A percentile compares a stretch with the other conserved stretches of the same genome.
Conservation (phyloP, 2,113 vertebrate species). For the Vulpes lagopus region DNA sequence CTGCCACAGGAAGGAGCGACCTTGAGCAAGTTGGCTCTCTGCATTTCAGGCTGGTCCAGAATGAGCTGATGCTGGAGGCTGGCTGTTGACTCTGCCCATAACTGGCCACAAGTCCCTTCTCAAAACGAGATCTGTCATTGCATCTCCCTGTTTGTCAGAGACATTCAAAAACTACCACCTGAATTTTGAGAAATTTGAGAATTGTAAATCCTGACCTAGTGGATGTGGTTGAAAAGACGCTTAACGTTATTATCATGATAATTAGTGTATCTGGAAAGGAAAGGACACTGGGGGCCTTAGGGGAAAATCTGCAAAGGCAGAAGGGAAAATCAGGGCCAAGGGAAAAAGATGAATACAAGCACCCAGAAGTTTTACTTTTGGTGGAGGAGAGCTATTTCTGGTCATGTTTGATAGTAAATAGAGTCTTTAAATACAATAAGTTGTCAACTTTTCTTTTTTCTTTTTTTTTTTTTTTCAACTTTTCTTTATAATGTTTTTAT, state of each 20-base stretch:
- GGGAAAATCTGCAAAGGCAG: neutral
- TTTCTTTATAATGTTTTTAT: neutral
- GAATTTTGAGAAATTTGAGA: neutral
- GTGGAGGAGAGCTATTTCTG: neutral
- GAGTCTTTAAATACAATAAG: neutral
- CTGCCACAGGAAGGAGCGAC: rapidly evolving
- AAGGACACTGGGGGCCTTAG: neutral
- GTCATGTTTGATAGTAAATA: neutral
- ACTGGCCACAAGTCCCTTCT: neutral
- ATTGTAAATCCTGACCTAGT: neutral
- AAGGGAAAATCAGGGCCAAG: neutral
- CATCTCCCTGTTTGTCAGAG: neutral
- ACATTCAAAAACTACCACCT: neutral
- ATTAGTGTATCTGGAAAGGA: neutral
- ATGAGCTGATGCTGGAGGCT: rapidly evolving
- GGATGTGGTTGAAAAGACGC: neutral
- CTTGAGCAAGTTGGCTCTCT: neutral
- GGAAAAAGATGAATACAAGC: neutral
- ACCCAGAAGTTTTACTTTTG: neutral
- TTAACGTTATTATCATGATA: neutral
- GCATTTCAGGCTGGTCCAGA: neutral
- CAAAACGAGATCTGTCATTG: neutral
- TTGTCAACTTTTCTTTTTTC: neutral
- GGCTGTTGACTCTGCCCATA: rapidly evolving
- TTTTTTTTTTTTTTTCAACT: no score